These are phyloP conservation scores for Tyto alba DNA, from an alignment of 2,113 vertebrate genomes.

Conservation along the genomic window DNA sequence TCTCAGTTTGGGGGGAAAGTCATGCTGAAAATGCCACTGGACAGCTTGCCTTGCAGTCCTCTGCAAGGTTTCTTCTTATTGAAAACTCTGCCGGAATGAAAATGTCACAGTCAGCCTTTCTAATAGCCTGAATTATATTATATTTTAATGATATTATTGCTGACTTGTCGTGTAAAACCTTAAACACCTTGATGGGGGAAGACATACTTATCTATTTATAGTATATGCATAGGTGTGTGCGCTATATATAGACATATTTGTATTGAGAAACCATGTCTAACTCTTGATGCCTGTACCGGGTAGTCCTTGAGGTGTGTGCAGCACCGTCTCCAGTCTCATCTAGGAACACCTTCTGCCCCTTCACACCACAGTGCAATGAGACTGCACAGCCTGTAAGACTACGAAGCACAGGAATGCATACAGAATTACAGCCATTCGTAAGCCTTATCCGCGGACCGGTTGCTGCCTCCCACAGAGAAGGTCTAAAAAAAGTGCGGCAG, in stretches of 20 bases:
- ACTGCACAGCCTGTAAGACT: not conserved
- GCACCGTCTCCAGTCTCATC: not conserved
- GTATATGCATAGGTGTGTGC: not conserved
- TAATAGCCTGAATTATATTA: not conserved
- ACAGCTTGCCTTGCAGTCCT: not conserved
- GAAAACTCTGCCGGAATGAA: not conserved
- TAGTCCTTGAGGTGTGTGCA: not conserved
- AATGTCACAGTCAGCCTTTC: not conserved
- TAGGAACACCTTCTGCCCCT: not conserved
- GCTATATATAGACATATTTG: not conserved
- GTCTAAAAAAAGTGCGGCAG: not conserved
- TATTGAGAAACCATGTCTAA: not conserved
- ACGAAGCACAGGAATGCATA: not conserved
- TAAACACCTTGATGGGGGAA: not conserved
- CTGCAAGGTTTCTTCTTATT: not conserved
- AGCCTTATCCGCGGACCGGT: accelerated
- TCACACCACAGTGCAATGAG: not conserved
- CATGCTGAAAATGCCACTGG: not conserved
- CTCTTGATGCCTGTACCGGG: not conserved
- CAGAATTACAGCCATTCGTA: not conserved
- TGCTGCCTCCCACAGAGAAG: not conserved
- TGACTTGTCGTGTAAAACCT: not conserved
- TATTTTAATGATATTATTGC: not conserved
- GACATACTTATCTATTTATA: not conserved
- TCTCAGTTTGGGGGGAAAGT: not conserved